phyloP scores from a whole-genome alignment of 2,113 vertebrate species.

The Anser brachyrhynchus region DNA sequence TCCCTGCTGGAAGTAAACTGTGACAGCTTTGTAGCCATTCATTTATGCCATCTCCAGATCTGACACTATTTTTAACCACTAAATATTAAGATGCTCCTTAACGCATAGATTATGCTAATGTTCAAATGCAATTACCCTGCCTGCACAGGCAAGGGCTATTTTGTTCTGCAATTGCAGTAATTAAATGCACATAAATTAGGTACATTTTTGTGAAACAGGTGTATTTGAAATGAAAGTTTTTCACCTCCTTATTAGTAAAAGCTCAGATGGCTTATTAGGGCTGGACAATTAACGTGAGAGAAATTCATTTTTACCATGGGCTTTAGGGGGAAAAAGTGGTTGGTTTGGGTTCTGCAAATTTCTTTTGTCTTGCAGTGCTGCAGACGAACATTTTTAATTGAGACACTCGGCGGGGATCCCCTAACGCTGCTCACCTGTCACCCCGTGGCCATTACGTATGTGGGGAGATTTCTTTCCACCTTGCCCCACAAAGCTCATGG shows the following conservation, averaged over 20 bases:
- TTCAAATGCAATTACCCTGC: not conserved
- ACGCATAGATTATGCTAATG: conserved; percentile 23
- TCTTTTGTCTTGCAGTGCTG: not conserved
- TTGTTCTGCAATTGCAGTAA: conserved; percentile 19
- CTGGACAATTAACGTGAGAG: not conserved
- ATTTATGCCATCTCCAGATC: conserved; percentile 18
- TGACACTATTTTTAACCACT: conserved; percentile 46
- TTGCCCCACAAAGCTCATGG: rapidly evolving
- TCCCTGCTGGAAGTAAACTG: conserved; percentile 49
- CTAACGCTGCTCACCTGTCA: not conserved
- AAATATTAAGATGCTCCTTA: conserved; percentile 37
- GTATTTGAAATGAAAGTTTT: not conserved
- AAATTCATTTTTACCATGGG: not conserved
- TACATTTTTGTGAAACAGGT: not conserved
- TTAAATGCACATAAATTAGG: not conserved
- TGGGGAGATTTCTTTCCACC: rapidly evolving
- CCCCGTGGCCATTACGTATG: rapidly evolving
- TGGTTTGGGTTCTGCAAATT: not conserved
- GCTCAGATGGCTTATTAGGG: not conserved
- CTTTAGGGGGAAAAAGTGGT: not conserved
- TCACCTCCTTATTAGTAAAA: not conserved
- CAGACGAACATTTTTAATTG: rapidly evolving
- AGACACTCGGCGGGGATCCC: rapidly evolving
- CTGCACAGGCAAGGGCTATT: conserved; percentile 10
- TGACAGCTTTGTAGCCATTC: conserved; percentile 41